Conservation (phyloP, 2,888 invertebrate genomes). For the Axea sp. region DNA sequence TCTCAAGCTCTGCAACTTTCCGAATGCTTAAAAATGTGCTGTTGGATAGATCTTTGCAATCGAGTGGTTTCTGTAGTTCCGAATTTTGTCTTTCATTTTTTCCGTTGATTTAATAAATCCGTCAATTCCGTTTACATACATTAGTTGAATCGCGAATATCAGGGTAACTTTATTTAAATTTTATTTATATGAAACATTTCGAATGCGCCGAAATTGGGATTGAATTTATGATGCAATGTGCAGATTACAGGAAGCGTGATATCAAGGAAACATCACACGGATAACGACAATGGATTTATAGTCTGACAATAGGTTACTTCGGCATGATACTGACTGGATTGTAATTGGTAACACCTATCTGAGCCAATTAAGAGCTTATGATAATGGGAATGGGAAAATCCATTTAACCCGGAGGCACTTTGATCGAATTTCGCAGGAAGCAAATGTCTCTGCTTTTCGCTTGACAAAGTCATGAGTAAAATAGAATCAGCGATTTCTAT, state of each 20-base stretch:
- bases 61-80: too few species aligned
- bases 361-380: constrained; percentile 66
- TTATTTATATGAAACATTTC: too few species aligned
- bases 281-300: constrained; percentile 49
- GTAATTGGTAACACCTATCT: constrained; percentile 66
- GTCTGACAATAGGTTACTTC: constrained; percentile 56
- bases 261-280: constrained; percentile 31
- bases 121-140: too few species aligned
- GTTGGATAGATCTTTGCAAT: too few species aligned
- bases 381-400: constrained; percentile 63
- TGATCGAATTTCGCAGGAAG: constrained; percentile 45
- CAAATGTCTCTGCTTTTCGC: constrained; percentile 29
- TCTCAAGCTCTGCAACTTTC: too few species aligned
- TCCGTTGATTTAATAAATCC: too few species aligned
- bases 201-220: too few species aligned
- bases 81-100: too few species aligned
- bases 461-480: constrained; percentile 9
- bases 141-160: too few species aligned
- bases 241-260: constrained; percentile 21
- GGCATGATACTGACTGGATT: constrained; percentile 64
- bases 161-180: too few species aligned
- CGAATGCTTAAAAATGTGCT: too few species aligned
- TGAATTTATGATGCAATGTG: too few species aligned
- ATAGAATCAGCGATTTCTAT: constrained; percentile 30
- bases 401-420: constrained; percentile 56